A percentile compares a stretch with the other conserved stretches of the same genome.
Conservation (phyloP, 2,888 invertebrate species). For the Teleogryllus oceanicus region DNA sequence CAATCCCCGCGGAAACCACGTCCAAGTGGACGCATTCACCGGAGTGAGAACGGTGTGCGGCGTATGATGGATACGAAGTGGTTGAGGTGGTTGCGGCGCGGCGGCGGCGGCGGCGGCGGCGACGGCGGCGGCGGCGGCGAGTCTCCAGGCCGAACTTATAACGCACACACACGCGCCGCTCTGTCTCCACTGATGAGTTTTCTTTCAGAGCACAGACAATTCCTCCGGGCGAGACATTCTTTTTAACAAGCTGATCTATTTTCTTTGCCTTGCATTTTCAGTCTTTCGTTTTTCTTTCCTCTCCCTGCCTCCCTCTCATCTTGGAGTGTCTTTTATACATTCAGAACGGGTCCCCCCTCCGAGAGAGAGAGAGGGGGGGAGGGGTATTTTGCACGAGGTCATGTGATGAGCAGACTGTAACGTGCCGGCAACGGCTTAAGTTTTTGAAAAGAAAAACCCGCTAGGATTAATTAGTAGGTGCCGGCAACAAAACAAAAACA, state of each 20-base stretch:
- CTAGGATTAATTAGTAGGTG: conserved; percentile 35
- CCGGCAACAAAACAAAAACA: conserved; percentile 27
- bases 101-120: neutral
- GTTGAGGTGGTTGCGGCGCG: neutral
- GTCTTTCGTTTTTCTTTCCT: neutral
- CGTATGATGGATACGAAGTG: too few relatives aligned
- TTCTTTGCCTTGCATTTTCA: conserved; percentile 4
- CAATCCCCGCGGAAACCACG: too few relatives aligned
- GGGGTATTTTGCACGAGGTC: conserved; percentile 6
- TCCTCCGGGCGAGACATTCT: neutral
- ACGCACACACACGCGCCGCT: neutral
- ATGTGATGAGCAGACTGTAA: neutral
- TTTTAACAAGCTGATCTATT: conserved; percentile 18
- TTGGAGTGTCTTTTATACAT: neutral
- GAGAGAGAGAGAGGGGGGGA: neutral
- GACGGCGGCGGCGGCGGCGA: too few relatives aligned
- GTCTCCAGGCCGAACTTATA: neutral
- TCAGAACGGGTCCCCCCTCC: neutral
- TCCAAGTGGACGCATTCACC: too few relatives aligned
- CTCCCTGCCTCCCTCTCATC: neutral
- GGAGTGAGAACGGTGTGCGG: too few relatives aligned
- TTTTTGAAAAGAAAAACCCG: conserved; percentile 27
- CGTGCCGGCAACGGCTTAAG: conserved; percentile 12
- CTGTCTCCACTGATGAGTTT: neutral
- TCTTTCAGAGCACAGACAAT: conserved; percentile 9